Base-by-base conservation (phyloP, 2,797 vertebrate genomes). In the Takifugu ocellatus region DNA sequence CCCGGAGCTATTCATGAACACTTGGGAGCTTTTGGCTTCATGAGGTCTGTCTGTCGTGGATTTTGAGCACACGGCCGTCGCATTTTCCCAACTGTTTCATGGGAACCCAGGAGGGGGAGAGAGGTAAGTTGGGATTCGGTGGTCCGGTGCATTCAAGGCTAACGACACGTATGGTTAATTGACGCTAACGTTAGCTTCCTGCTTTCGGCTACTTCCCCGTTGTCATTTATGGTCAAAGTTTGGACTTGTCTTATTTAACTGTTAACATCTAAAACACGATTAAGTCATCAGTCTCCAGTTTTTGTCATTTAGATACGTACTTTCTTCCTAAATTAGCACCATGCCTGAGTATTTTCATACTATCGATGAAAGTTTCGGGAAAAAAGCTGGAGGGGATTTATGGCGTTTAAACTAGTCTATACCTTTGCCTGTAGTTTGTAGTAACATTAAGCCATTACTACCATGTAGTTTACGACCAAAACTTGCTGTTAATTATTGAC, bases 71-170 rank as follows among this genome's bases (percentile, higher is more conserved):
- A 21, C 67, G 25, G 26, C 17, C 36, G 36, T 14, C 36, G 36
- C 36, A 14, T 39, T 14, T 14, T 39, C 42, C 65, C 63, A 74
- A 73, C 76, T 65, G 74, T 84, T 87, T 84, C 45, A 90, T 90
- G 88, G 88, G 88, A 81, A 86, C 84, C 63, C 88, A 80, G 70
- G 84, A 87, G 68, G 85, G 76, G 73, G 86, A 88, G 48, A 81
- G 78, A 85, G 85, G 88, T 90, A 50, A 79, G 49, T 48, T 46
- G 36, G 44, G 16, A 29, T 0, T 8, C 45, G n/a, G n/a, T 1
- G 46, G 55, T 50, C 36, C 50, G 0, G 54, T 59, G 24, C 25
- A 10, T 57, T 1, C 21, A n/a, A 29, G 58, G 64, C 74, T 59
- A 77, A 48, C 70, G 74, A 75, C 70, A 78, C 67, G 74, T 79